Evolutionary conservation across 1,140 invertebrate genomes (phyloP).

Genomic region (Parasteatoda tepidariorum): DNA sequence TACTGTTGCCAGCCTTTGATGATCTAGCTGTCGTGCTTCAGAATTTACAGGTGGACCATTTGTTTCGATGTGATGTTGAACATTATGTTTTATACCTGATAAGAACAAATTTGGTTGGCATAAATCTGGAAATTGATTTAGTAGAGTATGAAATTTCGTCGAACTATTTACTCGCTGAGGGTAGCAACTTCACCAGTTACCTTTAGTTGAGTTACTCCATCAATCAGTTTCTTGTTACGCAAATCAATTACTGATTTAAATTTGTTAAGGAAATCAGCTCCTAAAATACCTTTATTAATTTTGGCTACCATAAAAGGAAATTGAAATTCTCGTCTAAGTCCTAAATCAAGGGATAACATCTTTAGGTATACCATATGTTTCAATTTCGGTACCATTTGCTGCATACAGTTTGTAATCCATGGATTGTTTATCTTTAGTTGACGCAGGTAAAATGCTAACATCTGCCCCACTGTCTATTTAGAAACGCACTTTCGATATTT

Average conservation of each 20-base stretch:
- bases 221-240: constrained; percentile 10
- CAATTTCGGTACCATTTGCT: constrained; percentile 14
- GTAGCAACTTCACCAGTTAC: background rate
- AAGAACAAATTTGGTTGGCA: background rate
- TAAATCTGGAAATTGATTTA: background rate
- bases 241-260: constrained; percentile 13
- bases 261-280: constrained; percentile 15
- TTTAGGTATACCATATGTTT: background rate
- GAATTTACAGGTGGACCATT: background rate
- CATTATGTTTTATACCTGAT: background rate
- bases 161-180: background rate
- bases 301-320: constrained; percentile 33
- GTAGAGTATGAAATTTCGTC: background rate
- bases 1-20: background rate
- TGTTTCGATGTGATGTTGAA: background rate
- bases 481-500: too few relatives aligned
- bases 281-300: constrained; percentile 6
- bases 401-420: constrained; percentile 3
- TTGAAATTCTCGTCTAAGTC: background rate
- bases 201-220: constrained; percentile 1
- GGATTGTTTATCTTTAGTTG: too few relatives aligned
- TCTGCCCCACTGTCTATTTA: too few relatives aligned
- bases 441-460: too few relatives aligned
- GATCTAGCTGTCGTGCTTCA: background rate
- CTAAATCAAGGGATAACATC: constrained; percentile 6